These are phyloP conservation scores for Strix aluco DNA, from an alignment of 2,113 vertebrate genomes.

Conservation along the genomic window DNA sequence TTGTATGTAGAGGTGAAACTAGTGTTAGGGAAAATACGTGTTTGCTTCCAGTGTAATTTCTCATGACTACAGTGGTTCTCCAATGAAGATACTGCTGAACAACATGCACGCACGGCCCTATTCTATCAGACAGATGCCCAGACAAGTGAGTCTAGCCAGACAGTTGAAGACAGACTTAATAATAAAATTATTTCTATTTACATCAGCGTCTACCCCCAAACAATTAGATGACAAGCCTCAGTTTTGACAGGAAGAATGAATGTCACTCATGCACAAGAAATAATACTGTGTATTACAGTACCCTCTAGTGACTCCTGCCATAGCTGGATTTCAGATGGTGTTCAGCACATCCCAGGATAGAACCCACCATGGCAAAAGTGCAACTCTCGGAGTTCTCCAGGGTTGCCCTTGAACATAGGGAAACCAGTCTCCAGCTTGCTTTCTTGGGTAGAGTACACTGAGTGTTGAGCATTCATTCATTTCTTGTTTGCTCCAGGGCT, in stretches of 20 bases:
- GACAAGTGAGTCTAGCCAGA: background rate
- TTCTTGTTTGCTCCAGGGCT: background rate
- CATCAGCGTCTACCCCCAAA: background rate
- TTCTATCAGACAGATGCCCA: background rate
- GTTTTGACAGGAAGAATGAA: background rate
- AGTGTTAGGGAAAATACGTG: background rate
- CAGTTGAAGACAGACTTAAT: background rate
- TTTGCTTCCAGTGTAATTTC: background rate
- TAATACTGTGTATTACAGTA: slow-evolving; percentile 43
- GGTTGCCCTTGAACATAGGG: rapidly evolving
- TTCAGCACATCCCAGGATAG: background rate
- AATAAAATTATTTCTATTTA: background rate
- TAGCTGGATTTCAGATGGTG: background rate
- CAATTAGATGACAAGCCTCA: background rate
- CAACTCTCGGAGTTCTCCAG: background rate
- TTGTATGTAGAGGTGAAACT: background rate
- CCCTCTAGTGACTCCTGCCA: slow-evolving; percentile 59
- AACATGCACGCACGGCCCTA: background rate
- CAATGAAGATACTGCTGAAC: background rate
- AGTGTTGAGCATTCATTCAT: background rate
- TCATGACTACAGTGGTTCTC: background rate
- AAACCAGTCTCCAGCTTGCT: background rate
- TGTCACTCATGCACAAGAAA: background rate
- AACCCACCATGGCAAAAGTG: background rate
- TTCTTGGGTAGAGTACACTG: background rate